These are phyloP conservation scores for Myotis daubentonii DNA, from an alignment of 2,797 vertebrate species.

Conservation along the genomic window DNA sequence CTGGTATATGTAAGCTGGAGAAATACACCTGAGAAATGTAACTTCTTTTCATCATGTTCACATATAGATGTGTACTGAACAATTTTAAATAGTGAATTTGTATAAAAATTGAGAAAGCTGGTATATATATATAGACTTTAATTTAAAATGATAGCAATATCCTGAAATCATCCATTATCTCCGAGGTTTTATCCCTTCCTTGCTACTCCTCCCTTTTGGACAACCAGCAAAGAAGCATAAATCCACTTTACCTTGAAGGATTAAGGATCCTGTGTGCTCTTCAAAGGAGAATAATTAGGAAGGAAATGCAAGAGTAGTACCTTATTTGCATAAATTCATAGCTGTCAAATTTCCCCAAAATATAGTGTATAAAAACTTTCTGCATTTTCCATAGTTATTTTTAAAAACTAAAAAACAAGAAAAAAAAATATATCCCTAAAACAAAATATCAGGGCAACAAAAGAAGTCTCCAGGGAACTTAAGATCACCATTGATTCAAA, in stretches of 20 bases:
- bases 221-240: constrained; percentile 22
- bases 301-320: constrained; percentile 13
- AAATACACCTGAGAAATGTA: not conserved
- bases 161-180: constrained; percentile 4
- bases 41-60: not conserved
- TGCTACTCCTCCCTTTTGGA: constrained; percentile 12
- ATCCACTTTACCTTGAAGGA: not conserved
- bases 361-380: not conserved
- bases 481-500: not conserved
- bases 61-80: not conserved
- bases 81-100: not conserved
- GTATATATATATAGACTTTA: not conserved
- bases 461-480: constrained; percentile 14
- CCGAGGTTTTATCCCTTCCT: constrained; percentile 31
- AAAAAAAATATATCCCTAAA: not conserved
- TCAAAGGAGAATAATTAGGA: constrained; percentile 36
- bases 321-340: not conserved
- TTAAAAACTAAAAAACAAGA: constrained; percentile 28
- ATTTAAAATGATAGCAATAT: constrained; percentile 25
- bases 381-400: constrained; percentile 26
- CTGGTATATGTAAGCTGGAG: not conserved
- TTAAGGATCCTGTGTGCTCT: not conserved
- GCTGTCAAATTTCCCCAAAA: constrained; percentile 25
- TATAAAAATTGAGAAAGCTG: not conserved
- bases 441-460: not conserved